Conservation (phyloP, 2,113 vertebrate species). For the Lipophrys pholis region DNA sequence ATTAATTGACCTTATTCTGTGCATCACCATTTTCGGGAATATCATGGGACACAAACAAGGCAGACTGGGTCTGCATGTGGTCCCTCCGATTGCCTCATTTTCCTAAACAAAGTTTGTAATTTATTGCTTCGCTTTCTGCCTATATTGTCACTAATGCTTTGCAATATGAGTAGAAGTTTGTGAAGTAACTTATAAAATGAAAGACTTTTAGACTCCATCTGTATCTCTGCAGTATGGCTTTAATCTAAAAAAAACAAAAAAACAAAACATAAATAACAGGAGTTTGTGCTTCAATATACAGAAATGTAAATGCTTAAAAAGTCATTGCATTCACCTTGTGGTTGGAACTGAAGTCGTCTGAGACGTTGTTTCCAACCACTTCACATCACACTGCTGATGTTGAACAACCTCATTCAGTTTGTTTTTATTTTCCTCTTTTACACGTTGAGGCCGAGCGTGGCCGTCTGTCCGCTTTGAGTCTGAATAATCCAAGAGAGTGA, state of each 20-base stretch:
- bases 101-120: too few relatives aligned
- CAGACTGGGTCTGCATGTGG: too few relatives aligned
- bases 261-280: conserved; percentile 67
- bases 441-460: background rate
- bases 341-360: conserved; percentile 17
- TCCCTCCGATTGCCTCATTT: too few relatives aligned
- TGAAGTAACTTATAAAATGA: conserved; percentile 17
- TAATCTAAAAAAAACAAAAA: conserved; percentile 70
- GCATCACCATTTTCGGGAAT: too few relatives aligned
- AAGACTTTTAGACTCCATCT: background rate
- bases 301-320: conserved; percentile 62
- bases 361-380: background rate
- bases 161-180: too few relatives aligned
- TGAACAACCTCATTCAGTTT: conserved; percentile 1
- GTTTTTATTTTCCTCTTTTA: background rate
- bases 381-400: background rate
- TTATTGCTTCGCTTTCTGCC: too few relatives aligned
- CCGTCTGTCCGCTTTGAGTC: background rate
- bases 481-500: background rate
- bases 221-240: conserved; percentile 60
- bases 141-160: background rate
- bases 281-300: conserved; percentile 69
- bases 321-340: conserved; percentile 43
- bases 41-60: too few relatives aligned
- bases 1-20: too few relatives aligned